Evolutionary conservation across 2,113 vertebrate genomes (phyloP).

Genomic region (Tringa solitaria): DNA sequence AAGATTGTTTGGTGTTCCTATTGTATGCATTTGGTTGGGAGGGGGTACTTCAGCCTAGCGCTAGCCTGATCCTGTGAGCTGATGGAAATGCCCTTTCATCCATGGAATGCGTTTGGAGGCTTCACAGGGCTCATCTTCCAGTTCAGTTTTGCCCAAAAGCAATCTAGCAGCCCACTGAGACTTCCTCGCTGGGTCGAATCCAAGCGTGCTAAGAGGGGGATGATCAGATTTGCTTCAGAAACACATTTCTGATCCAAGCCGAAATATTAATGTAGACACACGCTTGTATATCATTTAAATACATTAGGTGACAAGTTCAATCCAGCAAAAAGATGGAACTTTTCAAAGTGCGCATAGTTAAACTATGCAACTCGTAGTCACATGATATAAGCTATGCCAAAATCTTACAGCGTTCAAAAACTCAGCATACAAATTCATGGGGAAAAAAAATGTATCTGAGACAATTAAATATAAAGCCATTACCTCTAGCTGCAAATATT

Average conservation of each 20-base stretch:
- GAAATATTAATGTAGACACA: background rate
- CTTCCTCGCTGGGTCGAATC: accelerated
- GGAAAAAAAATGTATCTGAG: background rate
- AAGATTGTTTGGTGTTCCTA: background rate
- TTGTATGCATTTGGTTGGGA: background rate
- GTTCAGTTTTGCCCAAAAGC: background rate
- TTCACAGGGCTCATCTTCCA: background rate
- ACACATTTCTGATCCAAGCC: background rate
- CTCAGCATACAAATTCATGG: background rate
- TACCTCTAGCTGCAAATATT: background rate
- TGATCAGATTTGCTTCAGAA: background rate
- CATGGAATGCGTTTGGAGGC: accelerated
- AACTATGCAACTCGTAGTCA: background rate
- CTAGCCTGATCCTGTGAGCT: background rate
- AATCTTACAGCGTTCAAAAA: background rate
- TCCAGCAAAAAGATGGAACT: background rate
- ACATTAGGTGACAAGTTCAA: background rate
- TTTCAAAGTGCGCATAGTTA: background rate
- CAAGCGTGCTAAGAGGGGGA: background rate
- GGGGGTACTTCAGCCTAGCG: background rate
- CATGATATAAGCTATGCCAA: background rate
- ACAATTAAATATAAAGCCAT: background rate
- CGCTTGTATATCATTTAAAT: background rate
- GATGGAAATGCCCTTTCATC: background rate
- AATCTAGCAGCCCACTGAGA: background rate